These are phyloP conservation scores for Dipodomys spectabilis DNA, from an alignment of 2,113 vertebrate genomes.

Conservation along the genomic window DNA sequence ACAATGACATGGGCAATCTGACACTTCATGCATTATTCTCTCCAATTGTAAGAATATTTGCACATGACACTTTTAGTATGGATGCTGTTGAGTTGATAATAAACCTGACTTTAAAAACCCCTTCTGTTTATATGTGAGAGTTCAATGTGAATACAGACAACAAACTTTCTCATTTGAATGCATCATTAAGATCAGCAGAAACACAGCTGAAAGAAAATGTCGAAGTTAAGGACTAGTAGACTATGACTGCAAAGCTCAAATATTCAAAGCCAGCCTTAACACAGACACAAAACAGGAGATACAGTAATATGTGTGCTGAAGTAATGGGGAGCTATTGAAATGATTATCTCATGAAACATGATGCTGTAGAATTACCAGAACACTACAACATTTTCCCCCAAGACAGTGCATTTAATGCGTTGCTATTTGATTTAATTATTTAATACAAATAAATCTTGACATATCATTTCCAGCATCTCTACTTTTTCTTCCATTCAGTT, in stretches of 20 bases:
- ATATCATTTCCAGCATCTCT: constrained; percentile 1
- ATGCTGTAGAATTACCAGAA: constrained; percentile 67
- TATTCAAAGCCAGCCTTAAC: neutral
- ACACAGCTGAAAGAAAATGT: neutral
- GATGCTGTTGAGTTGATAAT: neutral
- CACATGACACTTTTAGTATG: neutral
- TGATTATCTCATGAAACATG: constrained; percentile 43
- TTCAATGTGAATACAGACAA: neutral
- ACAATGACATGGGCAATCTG: neutral
- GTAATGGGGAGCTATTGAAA: constrained; percentile 36
- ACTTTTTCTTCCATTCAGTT: constrained; percentile 51
- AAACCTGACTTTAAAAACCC: neutral
- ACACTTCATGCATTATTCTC: neutral
- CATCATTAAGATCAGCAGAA: neutral
- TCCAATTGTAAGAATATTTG: neutral
- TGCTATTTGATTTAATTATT: neutral
- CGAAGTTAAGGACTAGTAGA: neutral
- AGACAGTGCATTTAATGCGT: constrained; percentile 50
- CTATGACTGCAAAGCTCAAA: constrained; percentile 36
- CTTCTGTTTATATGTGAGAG: neutral
- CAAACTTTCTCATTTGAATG: constrained; percentile 18
- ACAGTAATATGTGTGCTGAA: neutral
- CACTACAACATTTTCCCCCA: constrained; percentile 25
- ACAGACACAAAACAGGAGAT: neutral
- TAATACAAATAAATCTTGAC: constrained; percentile 27